Evolutionary conservation across 37 sponge, comb jelly and placozoan genomes (phyloP).

Genomic region (Spongia lamella): DNA sequence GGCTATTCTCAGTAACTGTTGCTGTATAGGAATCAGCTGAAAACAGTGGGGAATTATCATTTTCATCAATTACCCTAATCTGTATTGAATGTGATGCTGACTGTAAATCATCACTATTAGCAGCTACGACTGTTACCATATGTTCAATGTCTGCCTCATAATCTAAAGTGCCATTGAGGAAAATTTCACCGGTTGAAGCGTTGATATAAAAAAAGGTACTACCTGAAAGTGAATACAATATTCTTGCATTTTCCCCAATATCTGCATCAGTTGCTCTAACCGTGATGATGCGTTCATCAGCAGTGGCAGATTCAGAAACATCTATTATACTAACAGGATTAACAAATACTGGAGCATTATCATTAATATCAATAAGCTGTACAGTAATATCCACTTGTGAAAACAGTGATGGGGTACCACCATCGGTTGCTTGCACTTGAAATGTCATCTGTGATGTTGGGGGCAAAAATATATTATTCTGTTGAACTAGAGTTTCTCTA

Average conservation of each 20-base stretch:
- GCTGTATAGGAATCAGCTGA: background rate
- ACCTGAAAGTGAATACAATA: background rate
- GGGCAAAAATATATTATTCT: conserved; percentile 20
- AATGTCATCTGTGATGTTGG: background rate
- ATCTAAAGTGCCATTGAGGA: conserved; percentile 36
- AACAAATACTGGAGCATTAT: conserved; percentile 57
- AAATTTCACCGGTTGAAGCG: conserved; percentile 4
- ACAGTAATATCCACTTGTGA: conserved; percentile 22
- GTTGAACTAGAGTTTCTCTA: conserved; percentile 5
- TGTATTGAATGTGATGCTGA: background rate
- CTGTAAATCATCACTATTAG: conserved; percentile 17
- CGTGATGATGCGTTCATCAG: background rate
- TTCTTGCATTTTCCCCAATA: background rate
- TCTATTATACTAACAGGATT: background rate
- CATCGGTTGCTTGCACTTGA: conserved; percentile 56
- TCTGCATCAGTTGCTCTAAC: conserved; percentile 8
- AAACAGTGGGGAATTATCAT: conserved; percentile 71
- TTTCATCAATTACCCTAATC: conserved; percentile 51
- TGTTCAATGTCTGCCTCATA: conserved; percentile 38
- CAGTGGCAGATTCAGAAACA: background rate
- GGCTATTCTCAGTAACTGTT: conserved; percentile 27
- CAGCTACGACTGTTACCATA: conserved; percentile 33
- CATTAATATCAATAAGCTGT: conserved; percentile 63
- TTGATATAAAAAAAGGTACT: conserved; percentile 1
- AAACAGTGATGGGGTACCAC: conserved; percentile 42